These are phyloP conservation scores for Hucho hucho DNA, from an alignment of 2,113 vertebrate genomes.

Conservation along the genomic window DNA sequence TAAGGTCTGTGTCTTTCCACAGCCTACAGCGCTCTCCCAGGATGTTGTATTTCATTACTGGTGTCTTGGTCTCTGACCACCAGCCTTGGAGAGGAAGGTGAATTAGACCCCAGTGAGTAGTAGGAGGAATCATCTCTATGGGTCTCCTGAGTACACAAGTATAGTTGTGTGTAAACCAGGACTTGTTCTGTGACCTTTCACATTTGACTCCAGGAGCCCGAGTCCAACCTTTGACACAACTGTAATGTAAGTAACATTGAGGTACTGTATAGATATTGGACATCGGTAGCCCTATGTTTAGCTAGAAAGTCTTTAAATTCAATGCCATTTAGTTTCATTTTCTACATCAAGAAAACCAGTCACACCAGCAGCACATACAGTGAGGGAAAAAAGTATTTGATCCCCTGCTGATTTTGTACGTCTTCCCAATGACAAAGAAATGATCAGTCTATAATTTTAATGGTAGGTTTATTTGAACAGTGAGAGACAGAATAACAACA, in stretches of 20 bases:
- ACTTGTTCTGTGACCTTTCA: neutral
- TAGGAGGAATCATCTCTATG: slow-evolving; percentile 1
- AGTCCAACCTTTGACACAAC: neutral
- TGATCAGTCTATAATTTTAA: too few species aligned
- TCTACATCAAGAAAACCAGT: too few species aligned
- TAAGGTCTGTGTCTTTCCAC: neutral
- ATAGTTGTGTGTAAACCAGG: neutral
- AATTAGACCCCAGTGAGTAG: neutral
- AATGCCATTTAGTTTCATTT: too few species aligned
- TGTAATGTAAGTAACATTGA: neutral
- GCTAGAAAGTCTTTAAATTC: too few species aligned
- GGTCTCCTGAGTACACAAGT: neutral
- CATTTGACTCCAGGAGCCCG: neutral
- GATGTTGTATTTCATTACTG: neutral
- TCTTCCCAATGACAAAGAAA: too few species aligned
- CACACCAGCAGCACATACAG: too few species aligned
- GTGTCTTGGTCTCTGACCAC: neutral
- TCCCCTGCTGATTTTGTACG: too few species aligned
- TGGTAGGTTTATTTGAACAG: too few species aligned
- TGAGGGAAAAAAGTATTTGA: too few species aligned
- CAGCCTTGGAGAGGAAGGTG: neutral
- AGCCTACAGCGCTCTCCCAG: neutral
- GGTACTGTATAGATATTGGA: too few species aligned
- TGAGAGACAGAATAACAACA: too few species aligned
- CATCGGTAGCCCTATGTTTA: too few species aligned